Evolutionary conservation across 2,113 vertebrate genomes (phyloP).

Genomic region (Rallus limicola): DNA sequence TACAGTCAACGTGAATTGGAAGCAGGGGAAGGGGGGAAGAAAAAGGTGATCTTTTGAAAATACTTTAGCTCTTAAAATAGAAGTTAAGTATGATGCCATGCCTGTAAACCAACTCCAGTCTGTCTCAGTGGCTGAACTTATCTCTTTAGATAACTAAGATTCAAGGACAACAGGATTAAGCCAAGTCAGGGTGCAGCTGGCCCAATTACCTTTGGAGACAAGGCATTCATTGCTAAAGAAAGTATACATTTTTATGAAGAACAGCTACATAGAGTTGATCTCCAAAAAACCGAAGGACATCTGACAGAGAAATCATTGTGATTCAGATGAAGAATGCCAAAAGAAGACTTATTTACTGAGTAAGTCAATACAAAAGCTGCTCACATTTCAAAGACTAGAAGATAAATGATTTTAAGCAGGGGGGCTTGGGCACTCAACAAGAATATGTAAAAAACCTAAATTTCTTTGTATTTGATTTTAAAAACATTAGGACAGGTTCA

Average conservation of each 20-base stretch:
- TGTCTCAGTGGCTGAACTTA: background rate
- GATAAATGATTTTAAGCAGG: background rate
- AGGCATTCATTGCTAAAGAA: background rate
- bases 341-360: background rate
- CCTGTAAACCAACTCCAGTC: slow-evolving; percentile 25
- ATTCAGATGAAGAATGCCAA: background rate
- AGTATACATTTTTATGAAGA: background rate
- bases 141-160: background rate
- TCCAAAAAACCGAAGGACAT: background rate
- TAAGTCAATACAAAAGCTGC: background rate
- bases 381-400: background rate
- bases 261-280: background rate
- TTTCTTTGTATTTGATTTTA: background rate
- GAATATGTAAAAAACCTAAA: background rate
- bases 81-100: background rate
- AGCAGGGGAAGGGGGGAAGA: background rate
- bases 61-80: slow-evolving; percentile 33
- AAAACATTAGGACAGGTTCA: background rate
- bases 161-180: slow-evolving; percentile 22
- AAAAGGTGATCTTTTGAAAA: background rate
- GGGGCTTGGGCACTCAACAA: background rate
- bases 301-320: background rate
- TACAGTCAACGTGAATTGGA: background rate
- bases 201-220: background rate
- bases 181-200: background rate